phyloP scores from a whole-genome alignment of 30 jellyfish, hydroid and myxozoan genomes.

The Hydractinia echinata region DNA sequence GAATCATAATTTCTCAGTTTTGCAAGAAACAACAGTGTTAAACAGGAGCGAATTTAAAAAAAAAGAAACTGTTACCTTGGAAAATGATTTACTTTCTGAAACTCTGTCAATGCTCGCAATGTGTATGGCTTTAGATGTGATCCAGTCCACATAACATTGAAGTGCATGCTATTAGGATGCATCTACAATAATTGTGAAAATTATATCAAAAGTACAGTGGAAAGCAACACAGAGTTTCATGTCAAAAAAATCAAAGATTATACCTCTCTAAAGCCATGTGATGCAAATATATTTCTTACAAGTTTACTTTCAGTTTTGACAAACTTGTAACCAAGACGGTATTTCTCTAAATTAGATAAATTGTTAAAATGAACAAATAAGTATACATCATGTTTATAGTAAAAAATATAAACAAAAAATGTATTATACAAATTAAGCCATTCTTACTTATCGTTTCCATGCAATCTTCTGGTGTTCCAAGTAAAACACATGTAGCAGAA shows the following conservation, averaged over 20 bases:
- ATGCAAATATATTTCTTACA: constrained; percentile 53
- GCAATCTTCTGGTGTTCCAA: constrained; percentile 69
- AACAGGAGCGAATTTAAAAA: no score
- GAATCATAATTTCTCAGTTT: no score
- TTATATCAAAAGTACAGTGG: no score
- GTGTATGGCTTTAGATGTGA: constrained; percentile 71
- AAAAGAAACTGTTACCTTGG: constrained; percentile 54
- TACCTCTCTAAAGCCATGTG: constrained; percentile 87
- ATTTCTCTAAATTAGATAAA: constrained; percentile 42
- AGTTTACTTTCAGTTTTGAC: constrained; percentile 75
- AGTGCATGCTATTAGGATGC: constrained; percentile 58
- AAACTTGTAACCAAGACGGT: constrained; percentile 71
- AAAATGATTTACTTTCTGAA: constrained; percentile 78
- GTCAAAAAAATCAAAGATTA: neutral
- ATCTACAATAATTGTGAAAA: constrained; percentile 23
- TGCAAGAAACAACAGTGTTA: no score
- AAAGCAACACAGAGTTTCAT: no score
- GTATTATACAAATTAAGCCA: no score
- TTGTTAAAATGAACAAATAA: neutral
- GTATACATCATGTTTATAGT: neutral
- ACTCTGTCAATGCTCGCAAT: constrained; percentile 47
- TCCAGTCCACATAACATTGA: constrained; percentile 84
- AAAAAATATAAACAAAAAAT: neutral
- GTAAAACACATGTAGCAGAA: constrained; percentile 58
- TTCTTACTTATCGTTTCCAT: constrained; percentile 46